phyloP scores from a whole-genome alignment of 2,113 vertebrate genomes.

The Urocynchramus pylzowi region DNA sequence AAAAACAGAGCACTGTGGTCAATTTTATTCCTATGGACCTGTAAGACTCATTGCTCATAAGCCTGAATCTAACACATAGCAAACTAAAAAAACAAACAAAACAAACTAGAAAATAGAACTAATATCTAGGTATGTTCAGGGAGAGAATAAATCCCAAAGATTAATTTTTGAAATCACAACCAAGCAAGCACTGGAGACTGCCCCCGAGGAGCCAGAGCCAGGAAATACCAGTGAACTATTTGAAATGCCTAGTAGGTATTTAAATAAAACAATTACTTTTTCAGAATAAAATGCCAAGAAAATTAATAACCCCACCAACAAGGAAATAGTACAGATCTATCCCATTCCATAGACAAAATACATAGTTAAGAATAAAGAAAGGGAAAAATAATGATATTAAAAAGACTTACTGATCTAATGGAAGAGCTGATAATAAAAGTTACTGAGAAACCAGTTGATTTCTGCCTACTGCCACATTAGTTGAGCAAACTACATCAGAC shows the following conservation, averaged over 20 bases:
- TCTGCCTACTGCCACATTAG: slow-evolving; percentile 43
- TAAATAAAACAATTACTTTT: not conserved
- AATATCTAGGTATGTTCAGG: not conserved
- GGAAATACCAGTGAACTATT: not conserved
- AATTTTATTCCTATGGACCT: not conserved
- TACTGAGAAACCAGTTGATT: slow-evolving; percentile 40
- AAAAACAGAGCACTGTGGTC: not conserved
- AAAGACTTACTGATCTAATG: slow-evolving; percentile 31
- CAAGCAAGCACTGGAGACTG: not conserved
- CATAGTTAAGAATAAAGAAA: not conserved
- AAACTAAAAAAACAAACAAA: not conserved
- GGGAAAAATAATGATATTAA: not conserved
- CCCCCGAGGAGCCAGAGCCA: not conserved
- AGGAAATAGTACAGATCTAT: not conserved
- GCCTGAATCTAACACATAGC: not conserved
- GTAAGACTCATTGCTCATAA: not conserved
- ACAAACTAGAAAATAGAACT: not conserved
- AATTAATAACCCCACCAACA: not conserved
- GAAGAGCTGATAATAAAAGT: slow-evolving; percentile 55
- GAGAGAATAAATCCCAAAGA: not conserved
- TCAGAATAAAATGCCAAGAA: not conserved
- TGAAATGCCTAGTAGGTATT: not conserved
- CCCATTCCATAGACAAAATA: not conserved
- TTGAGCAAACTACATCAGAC: not conserved
- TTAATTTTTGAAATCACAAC: not conserved